Evolutionary conservation across 2,113 vertebrate genomes (phyloP).

Genomic region (Tinamus guttatus): DNA sequence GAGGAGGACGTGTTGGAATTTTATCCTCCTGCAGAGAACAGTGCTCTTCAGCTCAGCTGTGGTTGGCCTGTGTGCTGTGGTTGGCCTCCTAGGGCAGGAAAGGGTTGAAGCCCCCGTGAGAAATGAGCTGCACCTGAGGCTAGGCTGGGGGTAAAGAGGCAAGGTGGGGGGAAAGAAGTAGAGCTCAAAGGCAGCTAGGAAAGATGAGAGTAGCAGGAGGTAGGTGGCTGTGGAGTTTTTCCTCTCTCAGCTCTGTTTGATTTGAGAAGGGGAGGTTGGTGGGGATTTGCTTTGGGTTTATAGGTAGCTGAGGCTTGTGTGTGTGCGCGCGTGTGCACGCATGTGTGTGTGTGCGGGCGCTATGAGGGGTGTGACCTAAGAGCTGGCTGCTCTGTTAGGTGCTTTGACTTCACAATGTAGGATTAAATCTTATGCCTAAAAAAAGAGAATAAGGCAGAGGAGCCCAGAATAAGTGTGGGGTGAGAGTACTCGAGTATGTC

Average conservation of each 20-base stretch:
- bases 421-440: background rate
- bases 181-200: background rate
- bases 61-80: background rate
- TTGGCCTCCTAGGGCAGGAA: background rate
- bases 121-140: background rate
- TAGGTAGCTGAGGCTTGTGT: background rate
- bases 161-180: background rate
- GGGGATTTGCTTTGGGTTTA: slow-evolving; percentile 5
- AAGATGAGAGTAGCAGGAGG: background rate
- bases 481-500: background rate
- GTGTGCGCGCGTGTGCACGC: no score
- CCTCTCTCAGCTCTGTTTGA: slow-evolving; percentile 33
- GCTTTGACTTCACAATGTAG: background rate
- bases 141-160: fast-evolving
- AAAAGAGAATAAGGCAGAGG: background rate
- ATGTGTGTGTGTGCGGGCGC: no score
- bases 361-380: slow-evolving; percentile 14
- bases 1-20: background rate
- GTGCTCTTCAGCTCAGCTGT: fast-evolving
- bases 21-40: background rate
- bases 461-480: background rate
- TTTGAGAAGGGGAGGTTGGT: background rate
- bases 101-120: background rate
- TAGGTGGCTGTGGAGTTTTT: background rate
- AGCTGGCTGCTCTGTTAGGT: background rate